Evolutionary conservation across 2,113 vertebrate genomes (phyloP), one percentile per base, ranked within the genome.

Genomic region (human): DNA sequence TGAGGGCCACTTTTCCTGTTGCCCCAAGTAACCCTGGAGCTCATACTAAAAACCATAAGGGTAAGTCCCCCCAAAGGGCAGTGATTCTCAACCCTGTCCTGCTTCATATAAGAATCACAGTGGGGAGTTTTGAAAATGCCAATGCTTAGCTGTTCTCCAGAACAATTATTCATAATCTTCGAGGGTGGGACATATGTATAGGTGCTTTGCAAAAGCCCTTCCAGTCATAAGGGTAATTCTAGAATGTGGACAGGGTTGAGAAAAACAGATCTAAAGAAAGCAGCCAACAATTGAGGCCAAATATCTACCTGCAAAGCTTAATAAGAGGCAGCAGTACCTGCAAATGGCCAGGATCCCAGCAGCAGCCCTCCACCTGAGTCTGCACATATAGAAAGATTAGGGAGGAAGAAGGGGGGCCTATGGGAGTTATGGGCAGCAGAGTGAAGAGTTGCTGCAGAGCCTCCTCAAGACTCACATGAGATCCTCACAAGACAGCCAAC

Each of bases 291-390:
- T 38, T 45, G 30, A 48, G 32, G n/a, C 17, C 52, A 50, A 9
- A 72, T 25, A 61, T 25, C 55, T 35, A 35, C 27, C 72, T 70
- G 8, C 38, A 61, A 79, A 59, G 25, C 11, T 73, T 43, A 79
- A 17, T 14, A 55, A 45, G 10, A 66, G 27, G 14, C 9, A 43
- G 17, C 40, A 59, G 18, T 40, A 17, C 27, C 22, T 30, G 8
- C 25, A n/a, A 50, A 8, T 9, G 48, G 23, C 32, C 61, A 40
- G 0, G 0, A 12, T 59, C 13, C 45, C 38, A 35, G 8, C 11
- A 59, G 25, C 66, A 64, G 23, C 20, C 5, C 2, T 27, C 73
- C 59, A 85, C 14, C 50, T 14, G 35, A 27, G 27, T 25, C 25
- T 59, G 35, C 18, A 22, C 22, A 64, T 45, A 45, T 10, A 35